Base-by-base conservation (phyloP, 2,113 vertebrate species). In the Gadus macrocephalus region DNA sequence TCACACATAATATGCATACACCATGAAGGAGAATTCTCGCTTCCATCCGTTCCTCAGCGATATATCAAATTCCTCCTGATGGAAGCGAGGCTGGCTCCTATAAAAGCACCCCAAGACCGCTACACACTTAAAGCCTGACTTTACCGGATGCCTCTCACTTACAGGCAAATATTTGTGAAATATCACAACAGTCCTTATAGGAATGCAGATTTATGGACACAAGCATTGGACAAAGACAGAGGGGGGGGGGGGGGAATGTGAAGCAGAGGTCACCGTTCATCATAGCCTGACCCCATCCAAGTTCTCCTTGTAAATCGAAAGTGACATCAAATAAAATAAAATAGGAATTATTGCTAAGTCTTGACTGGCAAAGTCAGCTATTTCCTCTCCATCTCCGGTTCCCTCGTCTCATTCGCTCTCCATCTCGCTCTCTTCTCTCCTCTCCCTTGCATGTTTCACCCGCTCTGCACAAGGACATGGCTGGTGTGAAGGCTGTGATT, bases 401-500 rank as follows among this genome's bases (percentile, higher is more conserved):
- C 73, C 78, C 68, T 63, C 66, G 68, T 62, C 66, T 27, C 60
- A 61, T 73, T 78, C 70, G 72, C 75, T 72, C 66, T 62, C 75
- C 31, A 62, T 72, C 66, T 59, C 70, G 63, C 68, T 49, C 75
- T 59, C 67, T 64, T 12, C 8, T 14, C 42, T 14, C 42, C 42
- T 49, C 42, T 7, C 42, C 42, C 42, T 49, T 49, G 72, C 75
- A 49, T 72, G 64, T 62, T 76, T 28, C 66, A 70, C 66, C 53
- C 67, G 64, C 68, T 74, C 71, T 74, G 63, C 49, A 49, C 35
- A 42, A 73, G 72, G 82, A 78, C 81, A 73, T 84, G 82, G 71
- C 81, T 74, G 76, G 73, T 82, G 84, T 91, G 90, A 91, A 91
- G 87, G 78, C 83, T 82, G 78, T 82, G 79, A 90, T 84, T 91